Evolutionary conservation across 1,140 invertebrate species (phyloP).

Genomic region (Bombus sylvicola): DNA sequence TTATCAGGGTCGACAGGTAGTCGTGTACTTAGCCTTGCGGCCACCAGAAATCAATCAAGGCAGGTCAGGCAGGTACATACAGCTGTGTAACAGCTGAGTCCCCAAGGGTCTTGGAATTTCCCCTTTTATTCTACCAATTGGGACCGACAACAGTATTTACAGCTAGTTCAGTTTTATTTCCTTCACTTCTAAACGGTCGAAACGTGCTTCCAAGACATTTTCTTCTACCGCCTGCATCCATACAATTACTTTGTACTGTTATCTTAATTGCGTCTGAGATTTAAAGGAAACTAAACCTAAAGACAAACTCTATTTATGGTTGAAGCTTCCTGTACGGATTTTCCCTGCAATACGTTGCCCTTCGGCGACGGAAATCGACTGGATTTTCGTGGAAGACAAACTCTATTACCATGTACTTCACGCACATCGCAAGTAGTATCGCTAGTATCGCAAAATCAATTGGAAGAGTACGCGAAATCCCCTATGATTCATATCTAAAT

Average conservation of each 20-base stretch:
- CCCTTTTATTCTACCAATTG: not conserved
- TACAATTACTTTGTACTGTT: constrained; percentile 5
- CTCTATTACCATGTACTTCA: too few relatives aligned
- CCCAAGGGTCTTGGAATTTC: not conserved
- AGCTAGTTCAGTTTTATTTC: constrained; percentile 33
- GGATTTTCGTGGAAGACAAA: not conserved
- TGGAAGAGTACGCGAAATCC: not conserved
- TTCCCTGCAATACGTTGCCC: not conserved
- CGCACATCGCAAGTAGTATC: too few relatives aligned
- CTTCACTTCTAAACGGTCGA: too few relatives aligned
- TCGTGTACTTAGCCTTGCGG: constrained; percentile 37
- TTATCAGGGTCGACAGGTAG: constrained; percentile 55
- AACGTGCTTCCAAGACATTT: not conserved
- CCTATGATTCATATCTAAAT: not conserved
- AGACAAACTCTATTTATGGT: not conserved
- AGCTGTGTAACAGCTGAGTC: constrained; percentile 6
- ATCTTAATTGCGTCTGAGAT: not conserved
- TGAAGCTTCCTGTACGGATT: not conserved
- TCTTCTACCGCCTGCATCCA: not conserved
- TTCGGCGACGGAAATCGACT: not conserved
- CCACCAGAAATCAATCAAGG: constrained; percentile 56
- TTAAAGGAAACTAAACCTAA: not conserved
- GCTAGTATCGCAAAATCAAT: not conserved
- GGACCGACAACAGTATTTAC: not conserved
- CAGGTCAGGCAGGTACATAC: constrained; percentile 33